phyloP scores from a whole-genome alignment of 2,888 invertebrate species.

The Therioaphis trifolii region DNA sequence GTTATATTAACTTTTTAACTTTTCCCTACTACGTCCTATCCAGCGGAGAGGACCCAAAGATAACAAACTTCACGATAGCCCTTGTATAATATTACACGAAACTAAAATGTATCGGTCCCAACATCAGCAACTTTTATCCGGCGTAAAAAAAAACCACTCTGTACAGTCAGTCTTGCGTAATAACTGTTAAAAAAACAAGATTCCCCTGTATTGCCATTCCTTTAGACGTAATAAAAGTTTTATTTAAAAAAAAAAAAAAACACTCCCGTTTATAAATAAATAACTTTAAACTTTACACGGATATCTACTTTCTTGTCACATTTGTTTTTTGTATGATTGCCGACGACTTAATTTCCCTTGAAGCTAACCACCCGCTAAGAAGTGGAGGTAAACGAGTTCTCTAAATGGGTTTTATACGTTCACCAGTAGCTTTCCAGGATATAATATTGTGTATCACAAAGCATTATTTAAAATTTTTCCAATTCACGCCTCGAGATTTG shows the following conservation, averaged over 20 bases:
- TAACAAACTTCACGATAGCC: constrained; percentile 53
- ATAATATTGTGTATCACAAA: not conserved
- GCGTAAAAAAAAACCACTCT: not conserved
- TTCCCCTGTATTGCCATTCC: not conserved
- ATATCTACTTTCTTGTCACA: not conserved
- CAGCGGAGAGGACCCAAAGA: constrained; percentile 24
- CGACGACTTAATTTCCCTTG: not conserved
- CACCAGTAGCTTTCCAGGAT: not conserved
- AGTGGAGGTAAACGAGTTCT: not conserved
- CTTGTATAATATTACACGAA: constrained; percentile 52
- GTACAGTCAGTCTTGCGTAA: not conserved
- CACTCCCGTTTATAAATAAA: constrained; percentile 27
- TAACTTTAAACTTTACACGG: constrained; percentile 5
- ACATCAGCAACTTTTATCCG: constrained; percentile 54
- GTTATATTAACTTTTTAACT: constrained; percentile 63
- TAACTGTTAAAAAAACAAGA: constrained; percentile 50
- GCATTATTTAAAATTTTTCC: not conserved
- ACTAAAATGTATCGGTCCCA: constrained; percentile 56
- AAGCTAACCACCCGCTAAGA: not conserved
- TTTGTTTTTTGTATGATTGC: not conserved
- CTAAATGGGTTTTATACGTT: not conserved
- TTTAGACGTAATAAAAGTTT: constrained; percentile 31
- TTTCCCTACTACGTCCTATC: constrained; percentile 23
- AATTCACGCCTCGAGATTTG: constrained; percentile 8
- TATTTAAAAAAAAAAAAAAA: constrained; percentile 10